These are phyloP conservation scores for Orthosia incerta DNA, from an alignment of 2,888 invertebrate species.

Conservation along the genomic window DNA sequence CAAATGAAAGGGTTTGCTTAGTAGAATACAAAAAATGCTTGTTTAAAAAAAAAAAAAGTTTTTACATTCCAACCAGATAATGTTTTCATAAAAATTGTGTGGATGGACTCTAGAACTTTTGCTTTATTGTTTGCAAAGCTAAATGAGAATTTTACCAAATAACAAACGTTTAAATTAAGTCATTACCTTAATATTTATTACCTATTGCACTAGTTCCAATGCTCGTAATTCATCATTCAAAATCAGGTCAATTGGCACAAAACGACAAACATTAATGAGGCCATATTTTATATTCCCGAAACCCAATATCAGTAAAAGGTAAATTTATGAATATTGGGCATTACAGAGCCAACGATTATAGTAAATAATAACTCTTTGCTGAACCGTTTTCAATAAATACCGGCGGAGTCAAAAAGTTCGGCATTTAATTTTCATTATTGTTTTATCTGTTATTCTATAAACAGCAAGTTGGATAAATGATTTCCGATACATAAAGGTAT, in stretches of 20 bases:
- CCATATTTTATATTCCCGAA: constrained; percentile 30
- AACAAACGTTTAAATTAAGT: neutral
- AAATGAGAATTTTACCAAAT: neutral
- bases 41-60: too few relatives aligned
- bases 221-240: constrained; percentile 14
- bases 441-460: neutral
- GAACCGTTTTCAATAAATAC: constrained; percentile 34
- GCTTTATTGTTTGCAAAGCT: neutral
- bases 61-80: neutral
- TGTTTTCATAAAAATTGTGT: neutral
- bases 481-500: neutral
- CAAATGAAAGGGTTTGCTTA: too few relatives aligned
- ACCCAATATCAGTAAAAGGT: constrained; percentile 14
- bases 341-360: constrained; percentile 23
- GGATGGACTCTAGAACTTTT: neutral
- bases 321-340: constrained; percentile 25
- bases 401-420: constrained; percentile 19
- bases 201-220: neutral
- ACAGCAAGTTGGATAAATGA: neutral
- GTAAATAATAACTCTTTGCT: constrained; percentile 19
- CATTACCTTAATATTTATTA: neutral
- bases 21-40: too few relatives aligned
- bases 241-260: constrained; percentile 9
- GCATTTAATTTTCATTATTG: neutral
- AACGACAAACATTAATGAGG: constrained; percentile 19